phyloP scores from a whole-genome alignment of 2,888 invertebrate genomes.

The Yponomeuta evonymella region DNA sequence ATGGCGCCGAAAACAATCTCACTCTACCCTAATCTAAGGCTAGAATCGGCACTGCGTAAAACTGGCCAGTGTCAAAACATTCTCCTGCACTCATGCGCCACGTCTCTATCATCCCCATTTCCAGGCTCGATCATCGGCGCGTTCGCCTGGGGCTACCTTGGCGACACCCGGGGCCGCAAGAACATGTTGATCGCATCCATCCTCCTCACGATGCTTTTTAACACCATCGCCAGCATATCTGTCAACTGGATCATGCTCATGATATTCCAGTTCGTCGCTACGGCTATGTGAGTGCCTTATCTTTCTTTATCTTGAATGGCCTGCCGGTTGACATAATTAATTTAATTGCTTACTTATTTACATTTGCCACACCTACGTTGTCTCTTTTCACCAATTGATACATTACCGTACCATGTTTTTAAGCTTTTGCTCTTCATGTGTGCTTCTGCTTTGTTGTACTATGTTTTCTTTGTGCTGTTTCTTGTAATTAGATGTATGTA shows the following conservation, averaged over 20 bases:
- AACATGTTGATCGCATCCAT: constrained; percentile 20
- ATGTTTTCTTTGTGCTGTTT: too few species aligned
- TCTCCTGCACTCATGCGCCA: not conserved
- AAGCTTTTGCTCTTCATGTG: too few species aligned
- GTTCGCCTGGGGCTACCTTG: constrained; percentile 14
- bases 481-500: too few species aligned
- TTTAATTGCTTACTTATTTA: too few species aligned
- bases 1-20: too few species aligned
- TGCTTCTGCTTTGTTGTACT: too few species aligned
- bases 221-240: constrained; percentile 41
- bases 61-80: not conserved
- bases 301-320: not conserved
- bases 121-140: constrained; percentile 13
- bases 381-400: too few species aligned
- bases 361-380: too few species aligned
- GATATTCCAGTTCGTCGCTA: constrained; percentile 45
- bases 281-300: constrained; percentile 43
- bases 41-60: too few species aligned
- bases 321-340: too few species aligned
- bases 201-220: constrained; percentile 16
- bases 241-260: constrained; percentile 63
- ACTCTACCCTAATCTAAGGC: too few species aligned
- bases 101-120: not conserved
- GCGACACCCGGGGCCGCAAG: constrained; percentile 19
- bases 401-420: too few species aligned